phyloP scores from a whole-genome alignment of 2,113 vertebrate genomes.

The Boulengerochromis microlepis region DNA sequence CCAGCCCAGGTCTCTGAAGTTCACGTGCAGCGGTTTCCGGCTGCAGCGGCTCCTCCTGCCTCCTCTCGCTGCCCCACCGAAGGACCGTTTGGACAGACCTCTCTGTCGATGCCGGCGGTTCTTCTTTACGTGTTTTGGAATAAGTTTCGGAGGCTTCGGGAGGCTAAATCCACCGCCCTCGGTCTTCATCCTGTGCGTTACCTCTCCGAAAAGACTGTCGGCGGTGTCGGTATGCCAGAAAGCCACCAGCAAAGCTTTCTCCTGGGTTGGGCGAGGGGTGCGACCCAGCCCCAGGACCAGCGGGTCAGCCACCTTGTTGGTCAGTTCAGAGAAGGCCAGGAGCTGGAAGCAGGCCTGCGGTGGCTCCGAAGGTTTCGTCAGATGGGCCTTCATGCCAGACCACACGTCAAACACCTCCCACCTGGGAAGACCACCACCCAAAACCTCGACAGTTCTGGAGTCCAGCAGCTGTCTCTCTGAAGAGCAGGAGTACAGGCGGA shows the following conservation, averaged over 20 bases:
- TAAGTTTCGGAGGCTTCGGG: not conserved
- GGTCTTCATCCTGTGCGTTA: not conserved
- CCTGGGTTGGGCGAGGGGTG: not conserved
- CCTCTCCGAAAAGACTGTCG: not conserved
- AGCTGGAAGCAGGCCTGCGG: not conserved
- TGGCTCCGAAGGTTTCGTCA: not conserved
- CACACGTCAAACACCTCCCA: not conserved
- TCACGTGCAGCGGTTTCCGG: slow-evolving; percentile 87
- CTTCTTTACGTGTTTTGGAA: not conserved
- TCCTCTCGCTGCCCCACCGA: not conserved
- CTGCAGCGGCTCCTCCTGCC: slow-evolving; percentile 64
- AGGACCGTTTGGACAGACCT: not conserved
- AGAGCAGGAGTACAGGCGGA: not conserved
- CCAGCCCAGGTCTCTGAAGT: slow-evolving; percentile 92
- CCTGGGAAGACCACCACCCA: not conserved
- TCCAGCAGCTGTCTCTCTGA: not conserved
- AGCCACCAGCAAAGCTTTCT: not conserved
- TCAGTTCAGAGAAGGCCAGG: not conserved
- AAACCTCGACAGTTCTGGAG: not conserved
- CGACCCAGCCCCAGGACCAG: not conserved
- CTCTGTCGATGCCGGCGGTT: not conserved
- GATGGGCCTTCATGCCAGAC: not conserved
- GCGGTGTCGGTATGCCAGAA: not conserved
- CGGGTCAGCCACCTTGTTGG: not conserved
- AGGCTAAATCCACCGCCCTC: not conserved